Evolutionary conservation across 1,140 invertebrate genomes (phyloP), one percentile per base, ranked within the genome.

Genomic region (Nephotettix cincticeps): DNA sequence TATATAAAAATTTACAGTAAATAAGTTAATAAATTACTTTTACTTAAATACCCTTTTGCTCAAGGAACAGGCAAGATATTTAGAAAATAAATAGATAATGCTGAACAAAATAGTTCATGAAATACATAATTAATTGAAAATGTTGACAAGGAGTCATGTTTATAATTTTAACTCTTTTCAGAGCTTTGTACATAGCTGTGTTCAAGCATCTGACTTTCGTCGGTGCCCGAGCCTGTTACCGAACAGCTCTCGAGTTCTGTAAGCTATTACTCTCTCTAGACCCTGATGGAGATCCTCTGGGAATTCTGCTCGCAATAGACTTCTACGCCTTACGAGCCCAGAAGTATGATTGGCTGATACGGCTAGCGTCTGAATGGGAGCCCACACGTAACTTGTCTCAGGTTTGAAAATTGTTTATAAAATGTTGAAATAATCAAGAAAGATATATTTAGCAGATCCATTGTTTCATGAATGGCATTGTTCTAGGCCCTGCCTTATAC

Each of bases 151-250:
- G n/a, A n/a, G n/a, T n/a, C n/a, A n/a, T n/a, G n/a, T n/a, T n/a
- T n/a, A n/a, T n/a, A n/a, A n/a, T n/a, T n/a, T n/a, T n/a, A n/a
- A n/a, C n/a, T n/a, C 14, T 36, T 85, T 84, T 72, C 78, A 89
- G 94, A 69, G 83, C 91, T 1, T 87, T 97, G 68, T 96, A 90
- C 77, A 87, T 97, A 65, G 88, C 91, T 0, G 78, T 97, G 3
- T 94, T 97, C 75, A 94, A 94, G 79, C 94, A 97, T 79, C 81
- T 96, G 21, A 83, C 87, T 54, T 91, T 92, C 78, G 85, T 97
- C 45, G 91, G 93, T 1, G 90, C 91, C 72, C 86, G 89, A 75
- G 94, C 86, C 72, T 94, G 91, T 79, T 91, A 92, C 73, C 86
- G 92, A 64, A 94, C 92, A 0, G 91, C 92, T 6, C 81, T 95